Base-by-base conservation (phyloP, 2,888 invertebrate genomes). In the Encarsia formosa region DNA sequence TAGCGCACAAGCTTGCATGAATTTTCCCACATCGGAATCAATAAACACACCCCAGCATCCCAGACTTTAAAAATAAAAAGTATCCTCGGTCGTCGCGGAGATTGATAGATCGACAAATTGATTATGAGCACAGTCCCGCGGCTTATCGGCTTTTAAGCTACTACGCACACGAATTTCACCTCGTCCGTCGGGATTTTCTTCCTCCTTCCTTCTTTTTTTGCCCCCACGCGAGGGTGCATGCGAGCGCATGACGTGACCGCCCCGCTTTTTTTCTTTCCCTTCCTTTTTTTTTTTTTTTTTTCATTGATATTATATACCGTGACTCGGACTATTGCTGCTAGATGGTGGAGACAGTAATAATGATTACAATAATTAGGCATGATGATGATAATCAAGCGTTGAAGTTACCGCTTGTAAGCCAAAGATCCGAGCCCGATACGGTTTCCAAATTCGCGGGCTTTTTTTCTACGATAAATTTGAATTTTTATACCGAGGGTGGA, bases 281-380 rank as follows among this genome's bases (percentile, higher is more conserved):
- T n/a, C 41, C 20, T 37, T 24, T 34, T 9, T 18, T 18, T 8
- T 40, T 13, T 32, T 5, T 42, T n/a, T n/a, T n/a, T n/a, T n/a
- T n/a, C n/a, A n/a, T n/a, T n/a, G n/a, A n/a, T n/a, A n/a, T 50
- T 48, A 35, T 45, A 50, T 54, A 59, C 61, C 63, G 60, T 67
- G 68, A 68, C 66, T 67, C 63, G 63, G 63, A 63, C 61, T 63
- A 66, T 66, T 65, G 62, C 57, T n/a, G n/a, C n/a, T n/a, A n/a
- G n/a, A n/a, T n/a, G n/a, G n/a, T n/a, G n/a, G n/a, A n/a, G n/a
- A n/a, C n/a, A n/a, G n/a, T n/a, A n/a, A n/a, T n/a, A n/a, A n/a
- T n/a, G n/a, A n/a, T n/a, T n/a, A n/a, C n/a, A n/a, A n/a, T n/a
- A n/a, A n/a, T n/a, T n/a, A n/a, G n/a, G n/a, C n/a, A n/a, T n/a